Percentiles rank a stretch among this genome's conserved stretches.
These are phyloP conservation scores for Isichthys henryi DNA, from an alignment of 2,113 vertebrate genomes.

Conservation along the genomic window DNA sequence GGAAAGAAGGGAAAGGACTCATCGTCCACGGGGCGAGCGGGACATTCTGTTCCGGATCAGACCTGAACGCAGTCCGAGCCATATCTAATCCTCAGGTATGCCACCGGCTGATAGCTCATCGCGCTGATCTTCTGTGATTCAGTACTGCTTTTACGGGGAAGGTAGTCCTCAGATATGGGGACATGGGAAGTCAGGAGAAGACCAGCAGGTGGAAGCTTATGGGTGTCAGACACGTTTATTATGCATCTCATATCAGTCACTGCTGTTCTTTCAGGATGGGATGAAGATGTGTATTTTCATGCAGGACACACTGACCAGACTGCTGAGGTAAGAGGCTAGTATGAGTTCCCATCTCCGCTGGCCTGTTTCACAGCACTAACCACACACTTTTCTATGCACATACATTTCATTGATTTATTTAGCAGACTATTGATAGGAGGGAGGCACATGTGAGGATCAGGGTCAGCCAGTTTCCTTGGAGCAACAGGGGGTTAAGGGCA, in stretches of 20 bases:
- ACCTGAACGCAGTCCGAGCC: conserved; percentile 76
- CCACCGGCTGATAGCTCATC: background rate
- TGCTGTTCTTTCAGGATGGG: conserved; percentile 67
- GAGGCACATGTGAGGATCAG: background rate
- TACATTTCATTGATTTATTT: background rate
- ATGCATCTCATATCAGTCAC: background rate
- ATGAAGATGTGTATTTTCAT: conserved; percentile 92
- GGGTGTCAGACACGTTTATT: background rate
- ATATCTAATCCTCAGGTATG: conserved; percentile 72
- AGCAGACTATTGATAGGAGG: background rate
- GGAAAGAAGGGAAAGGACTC: conserved; percentile 86
- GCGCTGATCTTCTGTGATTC: background rate
- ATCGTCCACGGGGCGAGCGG: conserved; percentile 75
- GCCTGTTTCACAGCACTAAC: background rate
- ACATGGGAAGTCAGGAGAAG: background rate
- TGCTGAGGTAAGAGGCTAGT: conserved; percentile 72
- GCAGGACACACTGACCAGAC: conserved; percentile 83
- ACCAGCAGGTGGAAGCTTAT: background rate
- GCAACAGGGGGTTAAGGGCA: background rate
- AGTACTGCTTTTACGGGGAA: background rate
- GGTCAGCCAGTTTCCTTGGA: background rate
- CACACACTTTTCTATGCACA: background rate
- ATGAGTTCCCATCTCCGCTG: background rate
- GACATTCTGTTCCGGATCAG: conserved; percentile 90
- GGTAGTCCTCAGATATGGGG: background rate